A percentile compares a stretch with the other conserved stretches of the same genome.
Evolutionary conservation across 2,797 vertebrate species (phyloP).

Genomic region (Caiman crocodilus): DNA sequence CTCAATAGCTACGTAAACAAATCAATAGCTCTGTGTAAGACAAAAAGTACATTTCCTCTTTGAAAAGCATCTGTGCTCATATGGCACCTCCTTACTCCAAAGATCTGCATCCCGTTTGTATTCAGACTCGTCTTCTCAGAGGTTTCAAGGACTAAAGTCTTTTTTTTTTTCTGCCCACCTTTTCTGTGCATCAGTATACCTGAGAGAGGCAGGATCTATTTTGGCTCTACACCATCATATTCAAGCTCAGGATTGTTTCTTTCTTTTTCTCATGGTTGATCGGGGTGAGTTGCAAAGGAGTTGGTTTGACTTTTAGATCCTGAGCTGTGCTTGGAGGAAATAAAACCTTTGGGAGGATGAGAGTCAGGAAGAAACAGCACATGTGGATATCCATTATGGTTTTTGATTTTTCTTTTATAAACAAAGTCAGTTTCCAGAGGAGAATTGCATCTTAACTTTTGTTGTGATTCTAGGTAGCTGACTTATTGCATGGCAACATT

Average conservation of each 20-base stretch:
- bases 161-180: neutral
- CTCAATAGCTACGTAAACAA: neutral
- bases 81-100: neutral
- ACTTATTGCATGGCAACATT: slow-evolving; percentile 14
- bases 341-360: neutral
- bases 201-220: neutral
- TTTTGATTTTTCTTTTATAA: neutral
- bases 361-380: neutral
- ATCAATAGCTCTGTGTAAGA: neutral
- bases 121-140: neutral
- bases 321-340: neutral
- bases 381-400: neutral
- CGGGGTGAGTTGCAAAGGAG: too few species aligned
- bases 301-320: neutral
- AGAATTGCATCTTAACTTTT: neutral
- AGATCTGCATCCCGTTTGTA: neutral
- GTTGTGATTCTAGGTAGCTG: slow-evolving; percentile 24
- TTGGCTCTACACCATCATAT: neutral
- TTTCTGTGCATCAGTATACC: neutral
- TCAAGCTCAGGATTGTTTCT: neutral
- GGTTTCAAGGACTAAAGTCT: neutral
- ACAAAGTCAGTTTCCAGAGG: slow-evolving; percentile 37
- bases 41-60: neutral
- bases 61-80: neutral
- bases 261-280: neutral